Percentiles rank a stretch among this genome's conserved stretches.
phyloP scores from a whole-genome alignment of 2,888 invertebrate species.

The Byasa hedistus region DNA sequence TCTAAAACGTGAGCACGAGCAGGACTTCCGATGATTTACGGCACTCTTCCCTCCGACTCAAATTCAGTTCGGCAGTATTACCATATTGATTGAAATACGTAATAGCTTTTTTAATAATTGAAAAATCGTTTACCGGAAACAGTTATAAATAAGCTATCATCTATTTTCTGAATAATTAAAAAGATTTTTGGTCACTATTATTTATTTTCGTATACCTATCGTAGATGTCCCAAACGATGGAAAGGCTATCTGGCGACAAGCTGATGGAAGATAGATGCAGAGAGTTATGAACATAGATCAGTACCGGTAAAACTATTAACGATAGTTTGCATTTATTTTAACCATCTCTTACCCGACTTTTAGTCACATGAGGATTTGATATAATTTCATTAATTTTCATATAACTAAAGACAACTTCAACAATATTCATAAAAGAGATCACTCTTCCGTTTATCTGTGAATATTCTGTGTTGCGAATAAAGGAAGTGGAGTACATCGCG shows the following conservation, averaged over 20 bases:
- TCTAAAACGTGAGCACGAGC: slow-evolving; percentile 15
- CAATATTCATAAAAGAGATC: neutral
- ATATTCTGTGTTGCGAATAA: neutral
- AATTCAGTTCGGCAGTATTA: neutral
- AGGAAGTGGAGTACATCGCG: neutral
- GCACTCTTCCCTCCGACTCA: neutral
- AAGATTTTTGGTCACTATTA: neutral
- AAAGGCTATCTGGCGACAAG: too few relatives aligned
- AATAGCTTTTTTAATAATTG: neutral
- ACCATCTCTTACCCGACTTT: too few relatives aligned
- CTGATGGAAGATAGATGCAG: too few relatives aligned
- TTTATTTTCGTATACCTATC: neutral
- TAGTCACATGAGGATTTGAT: too few relatives aligned
- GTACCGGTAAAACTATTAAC: too few relatives aligned
- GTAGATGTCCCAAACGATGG: too few relatives aligned
- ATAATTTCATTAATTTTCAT: too few relatives aligned
- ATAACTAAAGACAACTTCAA: neutral
- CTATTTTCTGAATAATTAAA: neutral
- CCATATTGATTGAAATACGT: neutral
- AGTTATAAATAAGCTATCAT: slow-evolving; percentile 4
- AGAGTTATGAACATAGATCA: too few relatives aligned
- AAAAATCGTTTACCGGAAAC: neutral
- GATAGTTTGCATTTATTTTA: too few relatives aligned
- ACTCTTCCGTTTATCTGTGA: neutral
- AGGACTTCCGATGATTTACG: slow-evolving; percentile 13